These are phyloP conservation scores for Acanthosepion lycidas DNA, from an alignment of 2,888 invertebrate genomes.

Conservation along the genomic window DNA sequence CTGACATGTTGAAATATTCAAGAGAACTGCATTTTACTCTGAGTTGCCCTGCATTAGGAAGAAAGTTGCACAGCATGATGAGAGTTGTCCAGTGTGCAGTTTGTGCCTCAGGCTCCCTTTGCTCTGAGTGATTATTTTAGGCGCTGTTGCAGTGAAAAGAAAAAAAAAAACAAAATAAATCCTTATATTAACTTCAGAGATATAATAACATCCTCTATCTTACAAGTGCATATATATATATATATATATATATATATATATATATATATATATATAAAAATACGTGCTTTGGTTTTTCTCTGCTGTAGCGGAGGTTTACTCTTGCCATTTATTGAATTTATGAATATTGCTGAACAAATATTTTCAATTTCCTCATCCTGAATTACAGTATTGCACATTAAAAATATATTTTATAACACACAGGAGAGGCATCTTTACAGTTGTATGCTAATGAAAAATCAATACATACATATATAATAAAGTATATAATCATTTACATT, in stretches of 20 bases:
- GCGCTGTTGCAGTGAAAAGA: not conserved
- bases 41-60: not conserved
- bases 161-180: too few species aligned
- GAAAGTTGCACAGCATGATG: not conserved
- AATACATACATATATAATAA: not conserved
- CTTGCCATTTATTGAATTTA: not conserved
- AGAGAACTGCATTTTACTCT: conserved; percentile 21
- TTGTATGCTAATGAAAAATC: not conserved
- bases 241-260: not conserved
- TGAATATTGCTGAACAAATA: not conserved
- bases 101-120: conserved; percentile 33
- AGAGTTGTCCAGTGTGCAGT: conserved; percentile 33
- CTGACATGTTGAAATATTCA: not conserved
- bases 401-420: not conserved
- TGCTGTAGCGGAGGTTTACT: conserved; percentile 33
- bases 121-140: not conserved
- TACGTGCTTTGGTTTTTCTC: conserved; percentile 9
- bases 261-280: not conserved
- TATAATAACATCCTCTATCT: not conserved
- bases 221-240: not conserved
- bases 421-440: not conserved
- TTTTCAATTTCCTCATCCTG: not conserved
- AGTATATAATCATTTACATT: too few species aligned
- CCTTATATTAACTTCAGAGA: not conserved
- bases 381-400: not conserved